Evolutionary conservation across 2,888 invertebrate species (phyloP), one percentile per base, ranked within the genome.

Genomic region (Bimastos eiseni): DNA sequence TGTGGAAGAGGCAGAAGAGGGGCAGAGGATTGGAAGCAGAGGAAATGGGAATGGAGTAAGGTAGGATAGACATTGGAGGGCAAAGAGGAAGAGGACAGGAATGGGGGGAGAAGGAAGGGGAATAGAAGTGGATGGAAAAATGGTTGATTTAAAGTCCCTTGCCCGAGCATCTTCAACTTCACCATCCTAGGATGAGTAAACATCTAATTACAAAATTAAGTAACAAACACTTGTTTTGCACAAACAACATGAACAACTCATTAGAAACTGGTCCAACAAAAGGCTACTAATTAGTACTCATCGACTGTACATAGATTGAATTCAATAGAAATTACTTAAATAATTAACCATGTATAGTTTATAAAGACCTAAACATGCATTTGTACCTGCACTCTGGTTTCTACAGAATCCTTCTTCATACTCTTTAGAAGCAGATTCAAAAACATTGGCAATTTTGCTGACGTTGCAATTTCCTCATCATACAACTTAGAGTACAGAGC

Each of bases 381-480:
- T 70, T 13, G 13, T 49, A 94, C 94, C 94, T 94, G 96, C 0
- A 97, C 96, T 89, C 99, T 95, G 11, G 96, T 95, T 0, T 96
- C 94, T 93, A 97, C 97, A 13, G 96, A 95, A 95, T 99, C 99
- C 92, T 96, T 96, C 93, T 97, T 96, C 93, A 99, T 95, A 86
- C 98, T 97, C 94, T 97, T 97, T 95, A 97, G 98, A 36, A 98
- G 95, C 91, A 99, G 96, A 93, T 98, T 98, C 92, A 99, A 96
- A 93, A 98, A 96, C 92, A 98, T 96, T 0, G 98, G 97, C 89
- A 95, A 95, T 92, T 94, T 94, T n/a, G 94, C 93, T 6, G 95
- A 94, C 2, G 94, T 94, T 13, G 96, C 96, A 91, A 98, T 95
- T 91, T 97, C 97, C 0, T 97, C 96, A 94, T 97, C 97, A 0